These are phyloP conservation scores for Ormyrus thymus DNA, from an alignment of 2,888 invertebrate species.

Conservation along the genomic window DNA sequence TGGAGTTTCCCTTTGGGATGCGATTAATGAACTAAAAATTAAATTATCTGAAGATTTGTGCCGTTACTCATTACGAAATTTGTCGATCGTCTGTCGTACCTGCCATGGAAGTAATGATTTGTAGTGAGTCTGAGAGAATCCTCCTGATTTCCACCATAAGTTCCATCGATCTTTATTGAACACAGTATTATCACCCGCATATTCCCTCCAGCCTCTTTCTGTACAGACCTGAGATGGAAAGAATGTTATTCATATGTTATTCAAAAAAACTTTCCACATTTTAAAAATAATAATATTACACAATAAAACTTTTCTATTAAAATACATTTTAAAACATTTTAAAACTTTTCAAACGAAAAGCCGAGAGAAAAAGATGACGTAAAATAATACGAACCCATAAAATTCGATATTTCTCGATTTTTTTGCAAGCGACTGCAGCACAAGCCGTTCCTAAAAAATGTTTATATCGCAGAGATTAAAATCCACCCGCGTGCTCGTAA, in stretches of 20 bases:
- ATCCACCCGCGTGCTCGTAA: slow-evolving; percentile 32
- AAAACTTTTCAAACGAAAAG: too few relatives aligned
- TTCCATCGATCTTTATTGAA: slow-evolving; percentile 83
- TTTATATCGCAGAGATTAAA: too few relatives aligned
- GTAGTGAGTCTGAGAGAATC: slow-evolving; percentile 83
- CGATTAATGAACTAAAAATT: slow-evolving; percentile 84
- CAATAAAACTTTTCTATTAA: too few relatives aligned
- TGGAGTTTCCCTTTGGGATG: slow-evolving; percentile 89
- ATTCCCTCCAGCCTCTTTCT: slow-evolving; percentile 88
- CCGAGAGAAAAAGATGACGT: too few relatives aligned
- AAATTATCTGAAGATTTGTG: not conserved
- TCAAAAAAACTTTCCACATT: too few relatives aligned
- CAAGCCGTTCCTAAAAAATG: too few relatives aligned
- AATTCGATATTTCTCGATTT: too few relatives aligned
- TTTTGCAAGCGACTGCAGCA: too few relatives aligned
- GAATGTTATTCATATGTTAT: too few relatives aligned
- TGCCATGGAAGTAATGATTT: slow-evolving; percentile 84
- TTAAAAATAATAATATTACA: too few relatives aligned
- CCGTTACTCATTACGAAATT: not conserved
- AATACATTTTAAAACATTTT: too few relatives aligned
- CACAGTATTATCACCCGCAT: slow-evolving; percentile 78
- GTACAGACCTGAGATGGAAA: slow-evolving; percentile 79
- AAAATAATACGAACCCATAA: too few relatives aligned
- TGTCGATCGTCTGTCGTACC: slow-evolving; percentile 71
- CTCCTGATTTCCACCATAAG: slow-evolving; percentile 88